These are phyloP conservation scores for Panthera leo DNA, from an alignment of 2,113 vertebrate species.

Conservation along the genomic window DNA sequence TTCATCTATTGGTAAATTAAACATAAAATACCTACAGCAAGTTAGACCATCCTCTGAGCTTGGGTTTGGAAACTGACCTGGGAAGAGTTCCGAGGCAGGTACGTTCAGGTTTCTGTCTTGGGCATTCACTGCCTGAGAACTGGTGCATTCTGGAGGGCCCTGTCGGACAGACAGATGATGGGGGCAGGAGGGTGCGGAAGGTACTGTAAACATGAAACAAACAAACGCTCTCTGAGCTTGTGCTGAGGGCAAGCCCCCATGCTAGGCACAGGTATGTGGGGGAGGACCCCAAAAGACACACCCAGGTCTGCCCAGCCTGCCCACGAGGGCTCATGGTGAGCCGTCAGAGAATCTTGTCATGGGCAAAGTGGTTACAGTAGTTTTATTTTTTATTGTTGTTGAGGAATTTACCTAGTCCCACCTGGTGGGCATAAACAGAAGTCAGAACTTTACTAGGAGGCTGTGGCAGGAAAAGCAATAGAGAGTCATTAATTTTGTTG, in stretches of 20 bases:
- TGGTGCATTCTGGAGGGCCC: no score
- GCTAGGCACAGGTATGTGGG: neutral
- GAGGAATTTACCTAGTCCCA: neutral
- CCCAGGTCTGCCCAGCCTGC: neutral
- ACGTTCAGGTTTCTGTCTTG: neutral
- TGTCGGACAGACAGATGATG: neutral
- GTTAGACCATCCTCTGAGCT: neutral
- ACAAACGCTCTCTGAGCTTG: neutral
- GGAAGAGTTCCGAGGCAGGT: neutral
- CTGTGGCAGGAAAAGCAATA: neutral
- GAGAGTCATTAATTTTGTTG: neutral
- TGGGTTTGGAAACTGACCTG: neutral
- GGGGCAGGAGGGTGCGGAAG: neutral
- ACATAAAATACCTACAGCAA: neutral
- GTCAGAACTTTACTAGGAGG: neutral
- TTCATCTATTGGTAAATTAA: neutral
- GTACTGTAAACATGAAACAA: neutral
- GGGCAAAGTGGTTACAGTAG: neutral
- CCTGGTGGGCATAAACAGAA: neutral
- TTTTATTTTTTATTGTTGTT: neutral
- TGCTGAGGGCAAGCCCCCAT: neutral
- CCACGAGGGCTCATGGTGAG: neutral
- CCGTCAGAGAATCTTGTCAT: neutral
- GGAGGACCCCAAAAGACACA: neutral
- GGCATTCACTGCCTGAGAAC: neutral